These are phyloP conservation scores for Babylonia areolata DNA, from an alignment of 1,140 invertebrate genomes.

Conservation along the genomic window DNA sequence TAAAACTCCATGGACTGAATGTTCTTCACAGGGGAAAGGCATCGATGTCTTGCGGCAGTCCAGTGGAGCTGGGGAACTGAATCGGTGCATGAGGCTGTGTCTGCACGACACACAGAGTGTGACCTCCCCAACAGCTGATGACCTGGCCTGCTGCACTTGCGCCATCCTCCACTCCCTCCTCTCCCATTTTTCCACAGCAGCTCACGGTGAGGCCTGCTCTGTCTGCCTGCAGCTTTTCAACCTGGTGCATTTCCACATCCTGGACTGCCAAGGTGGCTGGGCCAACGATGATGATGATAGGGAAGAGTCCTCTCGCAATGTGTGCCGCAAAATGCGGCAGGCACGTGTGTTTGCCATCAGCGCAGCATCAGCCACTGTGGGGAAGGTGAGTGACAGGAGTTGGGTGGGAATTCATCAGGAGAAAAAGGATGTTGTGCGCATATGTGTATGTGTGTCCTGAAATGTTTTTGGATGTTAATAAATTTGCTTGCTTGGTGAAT, in stretches of 20 bases:
- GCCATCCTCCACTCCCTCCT: constrained; percentile 40
- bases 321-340: constrained; percentile 6
- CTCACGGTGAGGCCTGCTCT: constrained; percentile 24
- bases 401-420: no score
- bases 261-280: constrained; percentile 5
- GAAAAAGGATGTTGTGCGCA: no score
- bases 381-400: neutral
- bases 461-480: no score
- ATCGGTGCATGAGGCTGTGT: constrained; percentile 12
- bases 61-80: constrained; percentile 10
- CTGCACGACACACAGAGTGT: constrained; percentile 23
- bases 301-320: neutral
- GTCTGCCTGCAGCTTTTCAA: constrained; percentile 48
- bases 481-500: no score
- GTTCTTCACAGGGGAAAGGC: constrained; percentile 8
- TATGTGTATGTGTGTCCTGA: no score
- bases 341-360: neutral
- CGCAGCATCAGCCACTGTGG: neutral
- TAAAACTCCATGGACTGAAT: no score
- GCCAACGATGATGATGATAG: neutral
- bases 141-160: constrained; percentile 39
- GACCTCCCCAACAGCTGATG: constrained; percentile 16
- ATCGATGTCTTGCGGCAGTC: neutral
- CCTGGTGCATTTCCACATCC: constrained; percentile 43
- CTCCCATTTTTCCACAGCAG: constrained; percentile 28